Evolutionary conservation across 1,140 invertebrate species (phyloP), one percentile per base, ranked within the genome.

Genomic region (Heterodera schachtii): DNA sequence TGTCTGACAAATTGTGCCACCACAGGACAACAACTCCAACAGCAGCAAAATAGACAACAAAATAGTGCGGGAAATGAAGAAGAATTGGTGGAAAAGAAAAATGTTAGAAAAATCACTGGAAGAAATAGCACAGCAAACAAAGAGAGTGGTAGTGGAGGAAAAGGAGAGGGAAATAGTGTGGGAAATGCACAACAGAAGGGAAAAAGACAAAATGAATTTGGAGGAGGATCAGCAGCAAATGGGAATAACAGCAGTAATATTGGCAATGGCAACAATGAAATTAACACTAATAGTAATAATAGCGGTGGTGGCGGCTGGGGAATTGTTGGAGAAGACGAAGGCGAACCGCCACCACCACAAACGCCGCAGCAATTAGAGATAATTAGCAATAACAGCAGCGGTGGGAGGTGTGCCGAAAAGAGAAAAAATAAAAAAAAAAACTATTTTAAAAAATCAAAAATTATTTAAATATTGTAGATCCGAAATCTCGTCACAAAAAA

Each of bases 1-100:
- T 75, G 0, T 19, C 3, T 49, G 47, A 44, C 31, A 43, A 16
- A 16, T 60, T 60, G n/a, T n/a, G n/a, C n/a, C 19, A 75, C 52
- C 11, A 11, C 31, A 43, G 4, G 44, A 57, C 41, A 44, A 75
- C 46, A 64, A 31, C n/a, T n/a, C n/a, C 74, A 8, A 41, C 57
- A 60, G 13, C 74, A 44, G 46, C 74, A 75, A 75, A 57, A 78
- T 44, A 41, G 67, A n/a, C n/a, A n/a, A n/a, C n/a, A n/a, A n/a
- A n/a, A n/a, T n/a, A n/a, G n/a, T 21, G 16, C 9, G n/a, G 75
- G 75, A 66, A 44, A 41, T 47, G 57, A n/a, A 78, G 76, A 64
- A 31, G 76, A 16, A 60, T 11, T 11, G 19, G 57, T 16, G 76
- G 76, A 66, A 67, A 69, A 69, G 31, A 69, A 78, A 16, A 66